phyloP scores from a whole-genome alignment of 2,888 invertebrate genomes.

The Pandemis heparana region DNA sequence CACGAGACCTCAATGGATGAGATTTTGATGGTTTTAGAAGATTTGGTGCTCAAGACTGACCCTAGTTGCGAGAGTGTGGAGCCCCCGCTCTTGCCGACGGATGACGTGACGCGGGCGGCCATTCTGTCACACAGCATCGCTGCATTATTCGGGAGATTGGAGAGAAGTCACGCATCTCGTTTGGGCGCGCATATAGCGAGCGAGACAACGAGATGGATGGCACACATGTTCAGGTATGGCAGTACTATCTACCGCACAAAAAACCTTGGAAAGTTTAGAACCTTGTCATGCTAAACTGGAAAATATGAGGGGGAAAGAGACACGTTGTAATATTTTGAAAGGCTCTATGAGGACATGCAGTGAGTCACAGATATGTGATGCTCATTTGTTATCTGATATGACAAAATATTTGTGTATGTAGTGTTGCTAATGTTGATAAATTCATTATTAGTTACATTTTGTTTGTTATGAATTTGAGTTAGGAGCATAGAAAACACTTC shows the following conservation, averaged over 20 bases:
- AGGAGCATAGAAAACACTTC: not conserved
- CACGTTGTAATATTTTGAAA: not conserved
- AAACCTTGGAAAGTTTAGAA: not conserved
- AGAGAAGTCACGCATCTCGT: conserved; percentile 91
- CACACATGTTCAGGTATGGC: conserved; percentile 92
- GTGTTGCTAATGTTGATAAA: not conserved
- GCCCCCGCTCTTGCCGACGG: conserved; percentile 87
- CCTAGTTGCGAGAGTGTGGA: conserved; percentile 87
- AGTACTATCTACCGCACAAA: not conserved
- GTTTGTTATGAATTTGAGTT: not conserved
- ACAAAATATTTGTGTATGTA: not conserved
- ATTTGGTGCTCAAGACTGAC: conserved; percentile 86
- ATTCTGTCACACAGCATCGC: conserved; percentile 95
- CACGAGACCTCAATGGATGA: conserved; percentile 86
- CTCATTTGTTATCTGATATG: conserved; percentile 35
- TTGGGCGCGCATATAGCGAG: conserved; percentile 93
- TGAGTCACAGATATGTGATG: conserved; percentile 26
- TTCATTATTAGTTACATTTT: not conserved
- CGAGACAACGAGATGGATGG: conserved; percentile 95
- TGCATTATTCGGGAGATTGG: conserved; percentile 94
- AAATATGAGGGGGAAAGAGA: not conserved
- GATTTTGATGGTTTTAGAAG: conserved; percentile 86
- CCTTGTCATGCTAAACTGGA: not conserved
- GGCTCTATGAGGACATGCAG: not conserved
- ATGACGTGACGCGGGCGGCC: conserved; percentile 85